phyloP scores from a whole-genome alignment of 2,888 invertebrate species.

The Clistopyga incitator region DNA sequence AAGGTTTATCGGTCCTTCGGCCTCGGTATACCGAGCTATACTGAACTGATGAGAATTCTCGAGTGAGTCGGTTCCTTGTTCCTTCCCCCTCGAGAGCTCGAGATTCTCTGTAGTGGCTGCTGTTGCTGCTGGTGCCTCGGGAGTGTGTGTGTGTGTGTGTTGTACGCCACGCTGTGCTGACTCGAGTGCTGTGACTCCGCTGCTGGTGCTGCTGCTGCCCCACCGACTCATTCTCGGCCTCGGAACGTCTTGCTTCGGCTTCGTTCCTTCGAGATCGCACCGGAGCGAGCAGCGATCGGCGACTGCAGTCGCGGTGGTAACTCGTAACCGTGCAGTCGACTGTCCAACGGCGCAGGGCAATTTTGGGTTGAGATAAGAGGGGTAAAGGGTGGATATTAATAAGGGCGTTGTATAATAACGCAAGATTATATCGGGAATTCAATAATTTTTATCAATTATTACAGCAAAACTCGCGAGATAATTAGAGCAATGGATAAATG shows the following conservation, averaged over 20 bases:
- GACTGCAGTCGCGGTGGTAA: not conserved
- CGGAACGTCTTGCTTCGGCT: conserved; percentile 30
- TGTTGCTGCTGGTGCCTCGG: conserved; percentile 30
- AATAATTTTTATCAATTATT: no score
- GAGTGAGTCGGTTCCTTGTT: conserved; percentile 55
- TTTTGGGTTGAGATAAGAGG: not conserved
- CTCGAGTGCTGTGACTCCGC: conserved; percentile 11
- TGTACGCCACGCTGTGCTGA: conserved; percentile 16
- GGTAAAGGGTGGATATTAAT: no score
- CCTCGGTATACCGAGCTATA: conserved; percentile 59
- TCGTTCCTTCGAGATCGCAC: not conserved
- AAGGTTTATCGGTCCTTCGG: conserved; percentile 55
- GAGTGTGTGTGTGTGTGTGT: not conserved
- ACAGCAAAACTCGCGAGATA: no score
- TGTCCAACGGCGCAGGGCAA: not conserved
- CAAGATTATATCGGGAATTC: no score
- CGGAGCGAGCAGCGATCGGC: not conserved
- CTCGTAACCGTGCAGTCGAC: not conserved
- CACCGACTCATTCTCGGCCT: conserved; percentile 24
- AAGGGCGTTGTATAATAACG: no score
- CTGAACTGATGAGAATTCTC: conserved; percentile 64
- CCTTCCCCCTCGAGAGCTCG: conserved; percentile 61
- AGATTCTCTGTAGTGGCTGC: conserved; percentile 46
- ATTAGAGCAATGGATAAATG: no score
- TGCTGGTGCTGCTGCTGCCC: conserved; percentile 11